Conservation (phyloP, 2,888 invertebrate species). For the Macrostomum cliftonense region DNA sequence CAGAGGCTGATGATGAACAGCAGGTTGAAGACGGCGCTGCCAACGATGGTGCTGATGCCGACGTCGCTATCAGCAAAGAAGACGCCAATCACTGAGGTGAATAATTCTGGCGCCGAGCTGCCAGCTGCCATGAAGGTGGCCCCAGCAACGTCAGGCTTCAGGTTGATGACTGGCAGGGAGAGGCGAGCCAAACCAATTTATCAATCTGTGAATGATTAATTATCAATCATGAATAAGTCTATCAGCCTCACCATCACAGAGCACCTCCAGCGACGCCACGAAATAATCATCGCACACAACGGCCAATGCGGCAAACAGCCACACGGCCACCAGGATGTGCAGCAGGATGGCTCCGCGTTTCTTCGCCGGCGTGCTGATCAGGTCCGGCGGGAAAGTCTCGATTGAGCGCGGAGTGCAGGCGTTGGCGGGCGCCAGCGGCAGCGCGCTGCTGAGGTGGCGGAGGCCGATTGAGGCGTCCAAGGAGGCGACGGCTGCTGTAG, state of each 20-base stretch:
- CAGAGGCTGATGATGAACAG: slow-evolving; percentile 34
- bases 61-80: slow-evolving; percentile 32
- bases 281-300: slow-evolving; percentile 19
- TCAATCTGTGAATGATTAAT: too few relatives aligned
- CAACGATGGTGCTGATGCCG: slow-evolving; percentile 33
- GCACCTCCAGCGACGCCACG: slow-evolving; percentile 18
- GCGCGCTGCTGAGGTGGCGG: too few relatives aligned
- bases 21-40: slow-evolving; percentile 34
- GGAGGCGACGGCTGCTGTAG: too few relatives aligned
- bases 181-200: too few relatives aligned
- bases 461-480: too few relatives aligned
- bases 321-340: slow-evolving; percentile 58
- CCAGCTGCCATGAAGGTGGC: slow-evolving; percentile 35
- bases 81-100: slow-evolving; percentile 29
- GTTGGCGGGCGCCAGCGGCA: too few relatives aligned
- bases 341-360: slow-evolving; percentile 56
- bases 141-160: slow-evolving; percentile 32
- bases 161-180: slow-evolving; percentile 21
- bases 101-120: slow-evolving; percentile 34
- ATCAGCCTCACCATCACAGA: slow-evolving; percentile 14
- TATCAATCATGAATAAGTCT: too few relatives aligned
- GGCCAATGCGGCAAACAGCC: slow-evolving; percentile 46
- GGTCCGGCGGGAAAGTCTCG: slow-evolving; percentile 62
- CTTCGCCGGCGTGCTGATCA: slow-evolving; percentile 56
- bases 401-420: slow-evolving; percentile 54